Evolutionary conservation across 2,113 vertebrate genomes (phyloP), one percentile per base, ranked within the genome.

Genomic region (Chrysemys picta): DNA sequence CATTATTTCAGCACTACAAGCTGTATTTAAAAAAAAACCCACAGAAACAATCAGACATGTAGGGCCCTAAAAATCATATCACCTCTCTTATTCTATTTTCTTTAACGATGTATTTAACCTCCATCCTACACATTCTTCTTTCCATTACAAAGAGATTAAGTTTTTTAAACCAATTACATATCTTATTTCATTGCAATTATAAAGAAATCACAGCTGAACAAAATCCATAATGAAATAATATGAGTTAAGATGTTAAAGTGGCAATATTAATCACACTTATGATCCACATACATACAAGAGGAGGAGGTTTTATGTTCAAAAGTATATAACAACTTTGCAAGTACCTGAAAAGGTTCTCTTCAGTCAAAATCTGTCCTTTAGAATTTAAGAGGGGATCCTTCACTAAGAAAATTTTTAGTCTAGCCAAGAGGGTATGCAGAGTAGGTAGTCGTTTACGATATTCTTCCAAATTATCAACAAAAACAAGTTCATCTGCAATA

Each of bases 281-380:
- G 27, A 89, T 82, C 81, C 79, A 95, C 81, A 86, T 91, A 93
- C 13, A 86, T 69, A 91, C 0, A 81, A 65, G 6, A 82, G 0
- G 53, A n/a, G 9, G n/a, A 45, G 83, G 54, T 79, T 79, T 94
- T 81, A 54, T 8, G 1, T 78, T 93, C 49, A 94, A 38, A 62
- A 81, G 35, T 89, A 81, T 29, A 80, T 16, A 89, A 13, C 2
- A 52, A 85, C 80, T 84, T 47, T 82, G 5, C 47, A 91, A 79
- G 50, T 98, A 99, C 98, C 98, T 98, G 94, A 97, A 97, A 94
- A 97, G 35, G 1, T 85, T 87, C 79, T 97, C 91, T 94, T 97
- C 96, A 88, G 82, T 94, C 80, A 95, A 89, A 87, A 72, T 90
- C 4, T 95, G 87, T 72, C 85, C 97, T 95, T 97, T 83, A 88